Evolutionary conservation across 2,113 vertebrate species (phyloP).

Genomic region (Microcebus griseorufus): DNA sequence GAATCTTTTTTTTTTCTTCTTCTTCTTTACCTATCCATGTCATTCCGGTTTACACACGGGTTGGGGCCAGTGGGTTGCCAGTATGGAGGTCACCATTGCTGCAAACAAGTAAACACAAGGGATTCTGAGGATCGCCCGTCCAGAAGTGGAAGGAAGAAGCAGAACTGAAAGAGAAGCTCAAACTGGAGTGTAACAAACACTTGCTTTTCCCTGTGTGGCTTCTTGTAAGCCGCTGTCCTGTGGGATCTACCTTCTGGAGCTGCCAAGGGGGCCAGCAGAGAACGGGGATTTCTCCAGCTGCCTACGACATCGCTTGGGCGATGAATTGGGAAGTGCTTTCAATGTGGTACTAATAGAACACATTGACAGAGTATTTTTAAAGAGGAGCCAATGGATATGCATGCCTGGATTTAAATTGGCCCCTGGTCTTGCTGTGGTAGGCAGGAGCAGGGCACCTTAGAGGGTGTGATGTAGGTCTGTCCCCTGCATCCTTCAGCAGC

Average conservation of each 20-base stretch:
- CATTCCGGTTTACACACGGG: neutral
- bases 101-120: neutral
- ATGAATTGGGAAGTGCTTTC: neutral
- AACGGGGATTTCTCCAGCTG: neutral
- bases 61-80: neutral
- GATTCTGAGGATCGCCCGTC: neutral
- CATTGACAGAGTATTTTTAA: no score
- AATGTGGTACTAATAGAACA: neutral
- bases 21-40: neutral
- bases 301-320: neutral
- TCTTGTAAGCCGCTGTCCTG: rapidly evolving
- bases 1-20: no score
- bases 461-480: neutral
- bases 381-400: neutral
- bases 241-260: rapidly evolving
- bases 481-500: neutral
- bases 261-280: neutral
- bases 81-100: no score
- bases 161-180: neutral
- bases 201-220: neutral
- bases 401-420: neutral
- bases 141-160: neutral
- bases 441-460: rapidly evolving
- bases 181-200: neutral
- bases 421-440: neutral